Evolutionary conservation across 2,888 invertebrate genomes (phyloP), one percentile per base, ranked within the genome.

Genomic region (Agrochola circellaris): DNA sequence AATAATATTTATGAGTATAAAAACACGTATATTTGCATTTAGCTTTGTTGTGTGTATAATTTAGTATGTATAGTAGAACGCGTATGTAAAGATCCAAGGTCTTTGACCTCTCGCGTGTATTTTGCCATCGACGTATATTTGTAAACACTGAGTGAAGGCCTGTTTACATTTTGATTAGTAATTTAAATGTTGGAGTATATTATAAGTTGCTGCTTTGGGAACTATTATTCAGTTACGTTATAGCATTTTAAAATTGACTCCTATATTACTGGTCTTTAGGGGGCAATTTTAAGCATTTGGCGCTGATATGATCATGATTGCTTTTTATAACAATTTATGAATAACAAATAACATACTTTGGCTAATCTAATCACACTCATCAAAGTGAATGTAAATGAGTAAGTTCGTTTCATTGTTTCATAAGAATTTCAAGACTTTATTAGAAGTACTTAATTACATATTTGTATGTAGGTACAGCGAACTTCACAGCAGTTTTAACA

Each of bases 51-150:
- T 79, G 66, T 75, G 62, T 77, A 70, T 79, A 85, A 66, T 71
- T 42, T 78, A 23, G 42, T 82, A 79, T 72, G 75, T 87, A 73
- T 73, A 69, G 45, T 60, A 4, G 67, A 77, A 73, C 71, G 75
- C 62, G 87, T 89, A 88, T 87, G 87, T 87, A 89, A 85, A 82
- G 81, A 82, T 84, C 74, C 89, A 86, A 89, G 92, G 92, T 91
- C 90, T 76, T 87, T 91, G 92, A 93, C 90, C 93, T 85, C 88
- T 76, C 77, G 88, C 89, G 89, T 89, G 91, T 91, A 88, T 84
- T 76, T 82, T 79, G 73, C 71, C 91, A 91, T 90, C 89, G 86
- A 83, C 83, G 85, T 88, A 79, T 91, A 90, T 93, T 91, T 90
- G 93, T 93, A 92, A 93, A 92, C 93, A 92, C 56, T 75, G 51